phyloP scores from a whole-genome alignment of 2,797 vertebrate species.

The Sebastes umbrosus region DNA sequence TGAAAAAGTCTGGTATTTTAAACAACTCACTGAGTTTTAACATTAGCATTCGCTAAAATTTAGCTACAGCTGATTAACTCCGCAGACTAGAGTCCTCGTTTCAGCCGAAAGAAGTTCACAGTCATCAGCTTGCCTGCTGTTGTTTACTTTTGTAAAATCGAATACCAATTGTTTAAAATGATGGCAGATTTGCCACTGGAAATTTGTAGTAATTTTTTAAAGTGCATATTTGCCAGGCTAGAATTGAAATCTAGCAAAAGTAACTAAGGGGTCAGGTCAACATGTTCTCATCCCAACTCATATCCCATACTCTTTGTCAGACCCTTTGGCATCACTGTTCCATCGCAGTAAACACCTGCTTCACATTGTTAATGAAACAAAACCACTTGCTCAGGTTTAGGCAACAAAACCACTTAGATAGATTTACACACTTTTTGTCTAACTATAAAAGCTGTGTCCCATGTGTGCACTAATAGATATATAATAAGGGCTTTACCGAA shows the following conservation, averaged over 20 bases:
- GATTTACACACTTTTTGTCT: not conserved
- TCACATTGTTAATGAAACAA: too few species aligned
- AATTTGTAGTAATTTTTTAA: not conserved
- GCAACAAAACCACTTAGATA: not conserved
- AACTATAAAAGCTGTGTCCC: too few species aligned
- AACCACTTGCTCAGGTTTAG: too few species aligned
- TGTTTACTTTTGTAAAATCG: not conserved
- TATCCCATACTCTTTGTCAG: not conserved
- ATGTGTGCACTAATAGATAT: too few species aligned
- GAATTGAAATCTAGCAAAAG: not conserved
- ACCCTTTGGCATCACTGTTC: not conserved
- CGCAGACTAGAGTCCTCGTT: not conserved
- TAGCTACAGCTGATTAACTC: not conserved
- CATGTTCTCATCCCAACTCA: not conserved
- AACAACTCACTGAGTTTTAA: not conserved
- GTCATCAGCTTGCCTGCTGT: not conserved
- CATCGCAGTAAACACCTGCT: not conserved
- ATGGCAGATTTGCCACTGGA: too few species aligned
- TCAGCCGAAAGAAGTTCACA: not conserved
- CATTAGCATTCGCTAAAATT: not conserved
- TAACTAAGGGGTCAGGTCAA: not conserved
- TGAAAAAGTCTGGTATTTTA: too few species aligned
- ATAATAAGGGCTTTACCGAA: not conserved
- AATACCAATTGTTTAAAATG: not conserved
- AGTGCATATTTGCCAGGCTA: not conserved